phyloP scores from a whole-genome alignment of 2,797 vertebrate genomes.

The Lepilemur septentrionalis region DNA sequence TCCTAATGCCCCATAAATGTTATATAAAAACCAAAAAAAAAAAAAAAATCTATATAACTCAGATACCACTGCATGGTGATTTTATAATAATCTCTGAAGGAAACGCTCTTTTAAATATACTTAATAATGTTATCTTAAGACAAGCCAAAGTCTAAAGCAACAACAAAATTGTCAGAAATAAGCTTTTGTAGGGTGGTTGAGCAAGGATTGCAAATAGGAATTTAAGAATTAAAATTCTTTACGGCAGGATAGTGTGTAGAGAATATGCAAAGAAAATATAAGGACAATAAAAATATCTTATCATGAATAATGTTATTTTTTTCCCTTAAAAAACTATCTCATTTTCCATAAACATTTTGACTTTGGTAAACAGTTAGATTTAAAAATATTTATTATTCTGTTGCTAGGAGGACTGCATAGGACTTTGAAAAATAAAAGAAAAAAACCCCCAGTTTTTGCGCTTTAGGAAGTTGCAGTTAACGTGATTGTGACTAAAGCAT shows the following conservation, averaged over 20 bases:
- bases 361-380: neutral
- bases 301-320: neutral
- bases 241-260: neutral
- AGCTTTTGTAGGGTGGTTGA: neutral
- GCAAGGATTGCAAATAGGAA: neutral
- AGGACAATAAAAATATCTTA: neutral
- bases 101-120: neutral
- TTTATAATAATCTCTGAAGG: neutral
- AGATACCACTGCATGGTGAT: neutral
- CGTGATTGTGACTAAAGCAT: neutral
- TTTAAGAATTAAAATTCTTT: conserved; percentile 4
- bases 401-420: neutral
- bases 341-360: neutral
- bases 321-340: neutral
- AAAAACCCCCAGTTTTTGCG: neutral
- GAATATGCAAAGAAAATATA: neutral
- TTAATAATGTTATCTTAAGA: neutral
- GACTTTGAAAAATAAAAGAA: neutral
- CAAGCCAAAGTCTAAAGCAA: neutral
- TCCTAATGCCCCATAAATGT: neutral
- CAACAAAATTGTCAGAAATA: neutral
- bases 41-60: neutral
- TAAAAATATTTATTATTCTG: neutral
- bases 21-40: neutral
- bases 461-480: neutral